These are phyloP conservation scores for Neogobius melanostomus DNA, from an alignment of 2,113 vertebrate genomes.

Conservation along the genomic window DNA sequence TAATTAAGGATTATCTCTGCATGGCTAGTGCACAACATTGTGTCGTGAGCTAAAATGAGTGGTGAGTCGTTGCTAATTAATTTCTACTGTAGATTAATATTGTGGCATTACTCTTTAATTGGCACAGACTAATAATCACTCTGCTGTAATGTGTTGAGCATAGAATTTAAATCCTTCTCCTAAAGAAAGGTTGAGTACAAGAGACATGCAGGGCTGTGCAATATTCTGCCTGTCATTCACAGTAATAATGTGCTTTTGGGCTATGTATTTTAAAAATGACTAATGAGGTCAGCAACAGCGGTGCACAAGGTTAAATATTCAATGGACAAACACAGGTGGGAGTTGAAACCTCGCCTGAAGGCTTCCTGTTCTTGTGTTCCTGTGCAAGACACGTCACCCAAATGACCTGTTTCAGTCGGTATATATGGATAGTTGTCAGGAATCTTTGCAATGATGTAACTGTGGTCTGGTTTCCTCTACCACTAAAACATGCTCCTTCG, in stretches of 20 bases:
- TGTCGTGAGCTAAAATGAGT: conserved; percentile 28
- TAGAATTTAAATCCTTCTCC: conserved; percentile 9
- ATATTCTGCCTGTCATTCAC: neutral
- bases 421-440: no score
- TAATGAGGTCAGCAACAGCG: neutral
- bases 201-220: conserved; percentile 11
- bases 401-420: no score
- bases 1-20: conserved; percentile 51
- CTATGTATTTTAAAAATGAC: neutral
- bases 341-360: neutral
- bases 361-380: neutral
- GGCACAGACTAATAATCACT: conserved; percentile 35
- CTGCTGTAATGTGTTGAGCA: neutral
- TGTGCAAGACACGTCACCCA: no score
- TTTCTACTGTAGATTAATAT: conserved; percentile 36
- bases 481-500: no score
- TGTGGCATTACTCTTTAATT: conserved; percentile 20
- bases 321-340: neutral
- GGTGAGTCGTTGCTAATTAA: conserved; percentile 44
- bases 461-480: no score
- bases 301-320: neutral
- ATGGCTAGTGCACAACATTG: conserved; percentile 55
- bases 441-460: no score
- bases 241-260: neutral
- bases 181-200: conserved; percentile 10